These are phyloP conservation scores for Parnassius mnemosyne DNA, from an alignment of 2,888 invertebrate species.

Conservation along the genomic window DNA sequence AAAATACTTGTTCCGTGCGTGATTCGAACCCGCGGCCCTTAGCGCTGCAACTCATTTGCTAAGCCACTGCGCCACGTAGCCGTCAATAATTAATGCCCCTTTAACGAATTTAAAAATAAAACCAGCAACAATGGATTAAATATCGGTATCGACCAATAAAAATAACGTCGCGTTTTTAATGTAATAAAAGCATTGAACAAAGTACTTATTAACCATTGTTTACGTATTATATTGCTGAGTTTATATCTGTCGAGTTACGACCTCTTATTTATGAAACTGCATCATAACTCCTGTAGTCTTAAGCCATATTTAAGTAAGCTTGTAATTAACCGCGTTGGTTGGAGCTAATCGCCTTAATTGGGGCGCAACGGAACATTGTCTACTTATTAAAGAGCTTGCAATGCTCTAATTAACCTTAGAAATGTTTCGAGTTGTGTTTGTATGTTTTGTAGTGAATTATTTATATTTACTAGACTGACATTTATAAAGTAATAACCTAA, in stretches of 20 bases:
- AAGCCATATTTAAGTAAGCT: slow-evolving; percentile 22
- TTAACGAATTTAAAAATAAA: no score
- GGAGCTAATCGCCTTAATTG: slow-evolving; percentile 26
- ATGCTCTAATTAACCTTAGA: slow-evolving; percentile 24
- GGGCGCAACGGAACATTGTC: slow-evolving; percentile 24
- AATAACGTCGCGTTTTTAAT: no score
- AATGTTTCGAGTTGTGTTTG: slow-evolving; percentile 21
- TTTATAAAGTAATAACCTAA: no score
- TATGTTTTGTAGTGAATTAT: neutral
- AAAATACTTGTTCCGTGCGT: no score
- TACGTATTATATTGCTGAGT: slow-evolving; percentile 23
- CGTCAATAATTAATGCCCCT: no score
- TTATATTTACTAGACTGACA: no score
- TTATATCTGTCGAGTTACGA: slow-evolving; percentile 26
- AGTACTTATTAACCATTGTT: neutral
- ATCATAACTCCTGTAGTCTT: slow-evolving; percentile 19
- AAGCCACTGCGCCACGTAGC: no score
- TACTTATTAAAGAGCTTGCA: slow-evolving; percentile 22
- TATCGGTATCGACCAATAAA: no score
- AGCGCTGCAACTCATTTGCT: no score
- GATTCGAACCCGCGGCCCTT: no score
- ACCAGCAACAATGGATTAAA: no score
- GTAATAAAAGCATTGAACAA: neutral
- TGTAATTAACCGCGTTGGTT: slow-evolving; percentile 23
- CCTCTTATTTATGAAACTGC: slow-evolving; percentile 21